These are phyloP conservation scores for Protophormia terraenovae DNA, from an alignment of 2,888 invertebrate species.

Conservation along the genomic window DNA sequence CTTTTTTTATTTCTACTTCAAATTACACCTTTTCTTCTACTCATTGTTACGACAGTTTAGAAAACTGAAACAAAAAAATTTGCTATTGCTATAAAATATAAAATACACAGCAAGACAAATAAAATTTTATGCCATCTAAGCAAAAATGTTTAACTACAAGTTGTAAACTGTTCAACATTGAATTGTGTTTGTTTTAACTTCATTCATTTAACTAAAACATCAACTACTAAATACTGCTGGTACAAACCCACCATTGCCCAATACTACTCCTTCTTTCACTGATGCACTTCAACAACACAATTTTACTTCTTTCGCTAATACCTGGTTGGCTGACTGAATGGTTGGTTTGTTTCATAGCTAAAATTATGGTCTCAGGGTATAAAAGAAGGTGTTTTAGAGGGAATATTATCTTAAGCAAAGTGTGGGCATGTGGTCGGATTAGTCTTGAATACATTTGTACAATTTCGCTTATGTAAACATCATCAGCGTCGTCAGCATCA, in stretches of 20 bases:
- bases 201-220: slow-evolving; percentile 48
- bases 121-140: slow-evolving; percentile 53
- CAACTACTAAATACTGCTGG: slow-evolving; percentile 42
- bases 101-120: slow-evolving; percentile 37
- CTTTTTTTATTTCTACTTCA: neutral
- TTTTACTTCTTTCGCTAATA: slow-evolving; percentile 26
- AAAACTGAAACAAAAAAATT: neutral
- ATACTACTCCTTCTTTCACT: no score
- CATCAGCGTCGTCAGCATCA: neutral
- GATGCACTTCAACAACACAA: neutral
- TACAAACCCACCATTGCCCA: no score
- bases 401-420: neutral
- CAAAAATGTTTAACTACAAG: slow-evolving; percentile 39
- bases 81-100: neutral
- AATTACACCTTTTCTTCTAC: slow-evolving; percentile 14
- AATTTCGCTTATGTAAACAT: slow-evolving; percentile 51
- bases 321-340: no score
- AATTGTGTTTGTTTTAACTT: slow-evolving; percentile 57
- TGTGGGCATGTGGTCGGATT: slow-evolving; percentile 14
- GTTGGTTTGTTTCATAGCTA: neutral
- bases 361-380: slow-evolving; percentile 6
- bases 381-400: neutral
- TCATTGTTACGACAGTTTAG: neutral
- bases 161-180: slow-evolving; percentile 41
- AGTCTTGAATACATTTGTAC: slow-evolving; percentile 38